These are phyloP conservation scores for Babylonia areolata DNA, from an alignment of 1,140 invertebrate genomes.

Conservation along the genomic window DNA sequence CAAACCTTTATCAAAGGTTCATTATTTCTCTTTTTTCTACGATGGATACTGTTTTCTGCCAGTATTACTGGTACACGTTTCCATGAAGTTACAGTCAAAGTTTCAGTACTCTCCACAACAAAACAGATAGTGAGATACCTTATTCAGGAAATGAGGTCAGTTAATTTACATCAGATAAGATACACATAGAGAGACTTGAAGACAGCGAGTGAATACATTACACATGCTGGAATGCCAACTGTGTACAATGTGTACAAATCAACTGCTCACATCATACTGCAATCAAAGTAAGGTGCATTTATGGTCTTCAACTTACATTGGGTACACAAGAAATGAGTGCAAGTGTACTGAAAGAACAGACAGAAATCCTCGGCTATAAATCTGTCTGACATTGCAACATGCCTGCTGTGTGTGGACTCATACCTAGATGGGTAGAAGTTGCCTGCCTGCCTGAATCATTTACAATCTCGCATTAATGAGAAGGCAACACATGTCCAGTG, in stretches of 20 bases:
- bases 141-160: too few species aligned
- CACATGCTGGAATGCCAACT: neutral
- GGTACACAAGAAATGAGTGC: neutral
- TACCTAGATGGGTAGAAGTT: neutral
- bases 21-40: too few species aligned
- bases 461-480: neutral
- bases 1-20: too few species aligned
- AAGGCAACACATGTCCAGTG: too few species aligned
- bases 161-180: neutral
- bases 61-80: too few species aligned
- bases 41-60: too few species aligned
- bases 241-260: neutral
- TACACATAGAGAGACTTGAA: neutral
- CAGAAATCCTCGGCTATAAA: neutral
- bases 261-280: neutral
- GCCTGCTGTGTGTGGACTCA: neutral
- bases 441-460: conserved; percentile 11
- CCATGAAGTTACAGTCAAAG: too few species aligned
- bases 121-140: too few species aligned
- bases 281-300: neutral
- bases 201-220: neutral
- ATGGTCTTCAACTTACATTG: neutral
- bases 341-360: neutral
- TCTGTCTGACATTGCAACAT: neutral
- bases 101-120: too few species aligned